phyloP scores from a whole-genome alignment of 2,888 invertebrate genomes.

The Ennomos erosarius region DNA sequence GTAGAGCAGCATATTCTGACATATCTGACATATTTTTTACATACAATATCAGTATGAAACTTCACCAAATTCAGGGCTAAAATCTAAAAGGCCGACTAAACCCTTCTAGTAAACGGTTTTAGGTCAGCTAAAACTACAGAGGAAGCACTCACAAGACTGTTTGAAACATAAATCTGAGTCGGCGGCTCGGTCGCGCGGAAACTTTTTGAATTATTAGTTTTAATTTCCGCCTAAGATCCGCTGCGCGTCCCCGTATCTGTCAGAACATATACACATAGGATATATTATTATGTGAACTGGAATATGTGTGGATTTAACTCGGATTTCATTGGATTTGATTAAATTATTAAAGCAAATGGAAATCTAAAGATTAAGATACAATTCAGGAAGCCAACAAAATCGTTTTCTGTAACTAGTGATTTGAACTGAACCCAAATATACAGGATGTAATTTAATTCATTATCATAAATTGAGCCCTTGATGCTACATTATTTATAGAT shows the following conservation, averaged over 20 bases:
- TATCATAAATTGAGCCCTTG: no score
- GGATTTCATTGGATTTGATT: slow-evolving; percentile 11
- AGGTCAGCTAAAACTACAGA: slow-evolving; percentile 58
- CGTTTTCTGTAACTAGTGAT: no score
- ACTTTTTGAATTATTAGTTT: slow-evolving; percentile 87
- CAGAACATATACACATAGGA: slow-evolving; percentile 67
- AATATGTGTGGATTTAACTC: slow-evolving; percentile 34
- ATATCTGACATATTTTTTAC: no score
- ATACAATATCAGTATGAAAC: no score
- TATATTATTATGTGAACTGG: slow-evolving; percentile 49
- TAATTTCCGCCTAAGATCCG: slow-evolving; percentile 86
- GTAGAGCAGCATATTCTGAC: no score
- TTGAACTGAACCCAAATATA: no score
- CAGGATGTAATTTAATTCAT: no score
- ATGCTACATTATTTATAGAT: no score
- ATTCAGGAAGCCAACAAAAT: no score
- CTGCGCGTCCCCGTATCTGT: slow-evolving; percentile 78
- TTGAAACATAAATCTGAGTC: slow-evolving; percentile 79
- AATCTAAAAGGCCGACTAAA: slow-evolving; percentile 16
- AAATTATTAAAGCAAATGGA: neutral
- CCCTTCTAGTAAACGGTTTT: slow-evolving; percentile 53
- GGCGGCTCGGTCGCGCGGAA: slow-evolving; percentile 82
- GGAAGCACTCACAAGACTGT: slow-evolving; percentile 79
- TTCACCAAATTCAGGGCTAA: no score
- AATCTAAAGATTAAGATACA: no score